Evolutionary conservation across 2,888 invertebrate species (phyloP).

Genomic region (Cephus sareptanus): DNA sequence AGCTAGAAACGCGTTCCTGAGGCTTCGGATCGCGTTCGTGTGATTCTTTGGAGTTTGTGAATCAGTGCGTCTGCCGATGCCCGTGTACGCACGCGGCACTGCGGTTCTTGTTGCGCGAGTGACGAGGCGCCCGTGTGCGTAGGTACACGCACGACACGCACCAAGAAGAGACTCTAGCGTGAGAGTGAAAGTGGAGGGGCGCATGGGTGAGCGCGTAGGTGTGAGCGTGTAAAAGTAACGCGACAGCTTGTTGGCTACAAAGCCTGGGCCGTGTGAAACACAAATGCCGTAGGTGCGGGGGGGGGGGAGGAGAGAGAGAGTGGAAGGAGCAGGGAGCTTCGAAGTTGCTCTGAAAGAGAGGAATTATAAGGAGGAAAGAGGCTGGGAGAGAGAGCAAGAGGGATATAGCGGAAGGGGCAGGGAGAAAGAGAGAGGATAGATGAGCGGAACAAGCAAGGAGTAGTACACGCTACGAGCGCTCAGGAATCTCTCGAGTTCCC

Average conservation of each 20-base stretch:
- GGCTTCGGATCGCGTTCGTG: not conserved
- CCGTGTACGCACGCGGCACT: not conserved
- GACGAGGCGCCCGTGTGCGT: not conserved
- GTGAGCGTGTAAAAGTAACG: conserved; percentile 16
- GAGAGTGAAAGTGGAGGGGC: not conserved
- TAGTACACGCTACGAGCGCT: conserved; percentile 13
- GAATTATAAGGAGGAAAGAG: too few species aligned
- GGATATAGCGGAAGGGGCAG: not conserved
- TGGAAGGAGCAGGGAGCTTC: not conserved
- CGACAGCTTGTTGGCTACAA: conserved; percentile 26
- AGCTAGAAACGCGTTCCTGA: not conserved
- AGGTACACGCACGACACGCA: not conserved
- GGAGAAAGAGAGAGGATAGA: not conserved
- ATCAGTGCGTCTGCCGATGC: not conserved
- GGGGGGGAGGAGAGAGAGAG: conserved; percentile 4
- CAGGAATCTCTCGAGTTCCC: conserved; percentile 34
- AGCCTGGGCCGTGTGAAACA: conserved; percentile 10
- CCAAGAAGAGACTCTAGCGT: not conserved
- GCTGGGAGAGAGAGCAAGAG: not conserved
- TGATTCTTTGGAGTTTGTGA: not conserved
- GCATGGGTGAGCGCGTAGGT: not conserved
- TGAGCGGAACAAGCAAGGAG: not conserved
- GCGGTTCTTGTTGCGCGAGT: not conserved
- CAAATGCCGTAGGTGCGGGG: conserved; percentile 1
- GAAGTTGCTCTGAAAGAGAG: too few species aligned